Evolutionary conservation across 2,888 invertebrate species (phyloP).

Genomic region (Machimus atricapillus): DNA sequence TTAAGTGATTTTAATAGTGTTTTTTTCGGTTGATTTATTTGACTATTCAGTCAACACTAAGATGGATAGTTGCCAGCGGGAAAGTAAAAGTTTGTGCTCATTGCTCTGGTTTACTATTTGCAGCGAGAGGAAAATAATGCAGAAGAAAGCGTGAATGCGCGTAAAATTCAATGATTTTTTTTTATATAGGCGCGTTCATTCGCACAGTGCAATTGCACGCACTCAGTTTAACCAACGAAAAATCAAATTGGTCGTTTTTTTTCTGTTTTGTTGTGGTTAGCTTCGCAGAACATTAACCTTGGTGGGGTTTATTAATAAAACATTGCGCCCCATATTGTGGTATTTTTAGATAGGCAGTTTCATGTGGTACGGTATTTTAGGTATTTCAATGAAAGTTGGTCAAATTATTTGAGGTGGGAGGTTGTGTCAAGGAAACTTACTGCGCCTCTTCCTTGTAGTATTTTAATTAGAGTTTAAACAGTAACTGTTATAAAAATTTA

Average conservation of each 20-base stretch:
- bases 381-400: not conserved
- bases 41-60: not conserved
- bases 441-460: not conserved
- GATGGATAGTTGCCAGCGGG: constrained; percentile 9
- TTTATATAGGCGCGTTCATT: not conserved
- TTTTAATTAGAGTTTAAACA: not conserved
- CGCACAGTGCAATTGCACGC: not conserved
- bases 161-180: not conserved
- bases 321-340: not conserved
- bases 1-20: not conserved
- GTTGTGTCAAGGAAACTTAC: not conserved
- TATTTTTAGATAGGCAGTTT: not conserved
- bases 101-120: not conserved
- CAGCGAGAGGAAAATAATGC: not conserved
- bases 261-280: not conserved
- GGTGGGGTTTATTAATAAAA: not conserved
- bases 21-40: not conserved
- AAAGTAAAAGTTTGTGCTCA: not conserved
- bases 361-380: not conserved
- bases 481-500: not conserved
- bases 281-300: not conserved
- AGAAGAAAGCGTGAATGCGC: constrained; percentile 16
- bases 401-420: not conserved
- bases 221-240: not conserved
- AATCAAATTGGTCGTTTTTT: not conserved